Base-by-base conservation (phyloP, 2,113 vertebrate species). In the Ancistrus triradiatus region DNA sequence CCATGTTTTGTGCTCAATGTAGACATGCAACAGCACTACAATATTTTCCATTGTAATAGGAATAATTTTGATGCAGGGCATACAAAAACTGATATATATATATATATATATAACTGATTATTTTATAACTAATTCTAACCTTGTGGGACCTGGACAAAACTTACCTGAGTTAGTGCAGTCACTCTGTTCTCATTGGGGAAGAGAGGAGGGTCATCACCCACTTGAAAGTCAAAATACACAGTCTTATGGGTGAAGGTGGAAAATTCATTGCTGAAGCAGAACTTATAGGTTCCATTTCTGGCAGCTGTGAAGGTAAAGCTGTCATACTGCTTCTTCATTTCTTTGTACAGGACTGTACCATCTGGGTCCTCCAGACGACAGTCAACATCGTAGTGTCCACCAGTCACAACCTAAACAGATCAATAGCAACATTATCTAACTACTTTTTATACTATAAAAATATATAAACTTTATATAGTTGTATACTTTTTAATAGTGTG, bases 241-340 rank as follows among this genome's bases (percentile, higher is more conserved):
- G 95, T 98, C 89, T 98, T 98, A 87, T 98, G 96, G 6, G 95
- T 98, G 72, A 98, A 98, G 59, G 96, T 98, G 69, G 96, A 98
- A 79, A 98, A 98, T 69, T 98, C 95, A 2, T 98, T 98, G 80
- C 95, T 98, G 87, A 98, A 98, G 82, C 96, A 98, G 87, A 98
- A 97, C 71, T 94, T 98, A 81, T 88, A 95, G 3, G 95, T 95
- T 76, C 96, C 96, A 0, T 97, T 97, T 70, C 80, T 92, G 67
- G 91, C 85, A 8, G 95, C 93, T 11, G 93, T 95, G 77, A 98
- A 98, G 0, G 95, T 98, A 70, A 97, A 98, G 68, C 95, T 98
- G 73, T 98, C 96, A 11, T 98, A 98, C 66, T 98, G 96, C 63
- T 98, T 98, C 83, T 98, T 98, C 93, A 94, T 98, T 81, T 98